Evolutionary conservation across 2,797 vertebrate genomes (phyloP).

Genomic region (Characodon lateralis): DNA sequence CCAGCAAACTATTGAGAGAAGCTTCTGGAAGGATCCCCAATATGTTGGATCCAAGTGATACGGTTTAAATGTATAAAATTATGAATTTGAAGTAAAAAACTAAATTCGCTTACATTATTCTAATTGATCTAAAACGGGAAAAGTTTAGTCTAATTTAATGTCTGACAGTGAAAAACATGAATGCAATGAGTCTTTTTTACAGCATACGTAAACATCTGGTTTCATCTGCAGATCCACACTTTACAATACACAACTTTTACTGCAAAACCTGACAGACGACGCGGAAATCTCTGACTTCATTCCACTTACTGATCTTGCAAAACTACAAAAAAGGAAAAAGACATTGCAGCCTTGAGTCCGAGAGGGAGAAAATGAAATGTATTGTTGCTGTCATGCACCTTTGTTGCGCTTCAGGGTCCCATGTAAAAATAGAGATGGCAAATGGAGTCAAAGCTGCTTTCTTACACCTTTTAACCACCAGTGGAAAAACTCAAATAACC

Average conservation of each 20-base stretch:
- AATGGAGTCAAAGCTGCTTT: too few relatives aligned
- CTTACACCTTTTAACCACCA: too few relatives aligned
- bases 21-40: too few relatives aligned
- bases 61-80: not conserved
- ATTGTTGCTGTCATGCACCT: not conserved
- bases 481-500: too few relatives aligned
- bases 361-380: slow-evolving; percentile 38
- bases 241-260: slow-evolving; percentile 17
- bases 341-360: slow-evolving; percentile 7
- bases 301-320: not conserved
- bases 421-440: too few relatives aligned
- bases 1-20: not conserved
- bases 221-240: not conserved
- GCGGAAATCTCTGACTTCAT: slow-evolving; percentile 11
- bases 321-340: not conserved
- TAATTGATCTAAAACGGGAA: not conserved
- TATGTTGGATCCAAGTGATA: not conserved
- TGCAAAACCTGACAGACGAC: slow-evolving; percentile 16
- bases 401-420: too few relatives aligned
- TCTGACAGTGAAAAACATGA: too few relatives aligned
- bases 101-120: not conserved
- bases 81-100: not conserved
- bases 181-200: not conserved
- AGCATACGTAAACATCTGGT: not conserved
- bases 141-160: too few relatives aligned